These are phyloP conservation scores for Hycleus phaleratus DNA, from an alignment of 1,140 invertebrate species.

Conservation along the genomic window DNA sequence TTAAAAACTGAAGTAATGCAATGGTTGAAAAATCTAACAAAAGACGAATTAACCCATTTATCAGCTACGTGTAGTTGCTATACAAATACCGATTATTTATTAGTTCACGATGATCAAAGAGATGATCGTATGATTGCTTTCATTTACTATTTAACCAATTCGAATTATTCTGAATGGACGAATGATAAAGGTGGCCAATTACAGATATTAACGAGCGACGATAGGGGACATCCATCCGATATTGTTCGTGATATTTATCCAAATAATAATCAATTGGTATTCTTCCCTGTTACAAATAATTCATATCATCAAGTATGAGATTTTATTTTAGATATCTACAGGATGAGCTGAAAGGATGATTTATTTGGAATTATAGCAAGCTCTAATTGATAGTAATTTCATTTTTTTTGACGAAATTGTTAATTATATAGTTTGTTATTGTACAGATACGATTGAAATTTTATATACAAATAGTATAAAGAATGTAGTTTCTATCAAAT, in stretches of 20 bases:
- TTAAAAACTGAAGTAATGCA: slow-evolving; percentile 49
- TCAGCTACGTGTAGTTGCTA: slow-evolving; percentile 67
- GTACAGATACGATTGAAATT: too few species aligned
- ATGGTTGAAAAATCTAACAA: slow-evolving; percentile 55
- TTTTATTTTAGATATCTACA: neutral
- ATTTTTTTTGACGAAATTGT: too few species aligned
- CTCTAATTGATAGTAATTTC: too few species aligned
- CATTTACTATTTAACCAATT: slow-evolving; percentile 53
- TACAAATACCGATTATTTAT: slow-evolving; percentile 59
- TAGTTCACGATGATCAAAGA: slow-evolving; percentile 67
- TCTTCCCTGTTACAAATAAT: slow-evolving; percentile 56
- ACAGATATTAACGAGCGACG: slow-evolving; percentile 54
- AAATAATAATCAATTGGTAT: slow-evolving; percentile 61
- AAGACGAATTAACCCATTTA: slow-evolving; percentile 51
- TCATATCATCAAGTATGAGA: slow-evolving; percentile 47
- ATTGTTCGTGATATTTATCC: slow-evolving; percentile 50
- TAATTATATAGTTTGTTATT: too few species aligned
- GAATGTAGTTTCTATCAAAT: too few species aligned
- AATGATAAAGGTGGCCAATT: slow-evolving; percentile 56
- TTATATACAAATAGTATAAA: too few species aligned
- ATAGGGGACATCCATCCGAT: slow-evolving; percentile 46
- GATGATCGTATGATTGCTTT: slow-evolving; percentile 63
- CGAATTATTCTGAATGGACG: slow-evolving; percentile 47
- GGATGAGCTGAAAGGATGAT: too few species aligned
- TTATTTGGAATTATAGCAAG: too few species aligned